phyloP scores from a whole-genome alignment of 2,113 vertebrate species.

The Chlorodrepanis virens region DNA sequence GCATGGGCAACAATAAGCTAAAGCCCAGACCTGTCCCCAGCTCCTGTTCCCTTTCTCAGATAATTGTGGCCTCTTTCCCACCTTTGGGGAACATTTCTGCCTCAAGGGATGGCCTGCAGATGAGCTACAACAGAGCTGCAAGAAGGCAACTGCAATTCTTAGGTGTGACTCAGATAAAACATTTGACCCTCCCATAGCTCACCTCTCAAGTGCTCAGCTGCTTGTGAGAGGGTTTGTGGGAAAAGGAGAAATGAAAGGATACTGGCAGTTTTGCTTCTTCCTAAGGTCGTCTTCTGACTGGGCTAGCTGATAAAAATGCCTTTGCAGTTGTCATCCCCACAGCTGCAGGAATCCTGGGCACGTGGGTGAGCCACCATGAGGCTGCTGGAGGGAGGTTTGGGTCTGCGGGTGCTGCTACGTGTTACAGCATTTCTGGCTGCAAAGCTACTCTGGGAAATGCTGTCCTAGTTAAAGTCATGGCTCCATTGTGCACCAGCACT shows the following conservation, averaged over 20 bases:
- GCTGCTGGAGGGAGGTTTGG: not conserved
- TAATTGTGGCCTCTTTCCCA: not conserved
- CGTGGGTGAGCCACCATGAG: fast-evolving
- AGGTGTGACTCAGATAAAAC: not conserved
- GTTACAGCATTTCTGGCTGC: not conserved
- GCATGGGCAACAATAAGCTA: not conserved
- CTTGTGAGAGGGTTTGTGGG: not conserved
- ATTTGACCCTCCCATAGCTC: not conserved
- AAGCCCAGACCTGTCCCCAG: not conserved
- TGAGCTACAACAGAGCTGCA: not conserved
- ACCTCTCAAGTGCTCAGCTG: not conserved
- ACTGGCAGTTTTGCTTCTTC: not conserved
- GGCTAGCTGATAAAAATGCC: not conserved
- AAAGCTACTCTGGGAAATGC: not conserved
- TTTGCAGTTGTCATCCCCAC: not conserved
- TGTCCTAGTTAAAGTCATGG: not conserved
- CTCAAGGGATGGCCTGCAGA: not conserved
- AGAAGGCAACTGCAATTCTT: not conserved
- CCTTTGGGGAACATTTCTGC: not conserved
- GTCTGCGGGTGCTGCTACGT: fast-evolving
- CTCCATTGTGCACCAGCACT: not conserved
- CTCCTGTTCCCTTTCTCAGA: not conserved
- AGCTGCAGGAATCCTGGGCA: not conserved
- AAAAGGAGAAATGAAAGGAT: not conserved
- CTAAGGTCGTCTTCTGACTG: not conserved